Conservation (phyloP, 2,888 invertebrate species). For the Morinoia aosen region DNA sequence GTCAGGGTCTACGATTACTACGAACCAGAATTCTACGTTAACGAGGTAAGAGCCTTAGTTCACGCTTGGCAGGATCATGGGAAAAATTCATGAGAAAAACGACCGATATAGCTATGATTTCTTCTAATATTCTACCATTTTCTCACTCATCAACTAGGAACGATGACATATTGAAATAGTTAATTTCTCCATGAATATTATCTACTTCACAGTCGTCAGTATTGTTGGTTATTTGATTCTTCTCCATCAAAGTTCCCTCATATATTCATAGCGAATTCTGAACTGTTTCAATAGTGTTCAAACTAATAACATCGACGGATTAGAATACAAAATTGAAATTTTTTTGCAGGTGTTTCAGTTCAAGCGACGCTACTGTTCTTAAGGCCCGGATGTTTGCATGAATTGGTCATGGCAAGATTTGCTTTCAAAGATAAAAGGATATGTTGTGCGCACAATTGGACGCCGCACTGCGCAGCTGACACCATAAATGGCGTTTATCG, state of each 20-base stretch:
- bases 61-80: neutral
- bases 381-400: neutral
- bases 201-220: neutral
- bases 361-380: neutral
- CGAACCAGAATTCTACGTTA: conserved; percentile 52
- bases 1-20: conserved; percentile 68
- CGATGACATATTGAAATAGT: neutral
- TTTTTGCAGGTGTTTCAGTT: neutral
- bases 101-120: neutral
- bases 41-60: neutral
- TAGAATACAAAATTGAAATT: neutral
- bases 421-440: neutral
- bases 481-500: too few relatives aligned
- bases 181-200: neutral
- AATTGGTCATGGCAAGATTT: neutral
- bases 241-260: neutral
- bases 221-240: neutral
- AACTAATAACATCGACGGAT: neutral
- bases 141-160: neutral
- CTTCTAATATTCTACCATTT: neutral
- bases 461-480: too few relatives aligned
- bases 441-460: neutral
- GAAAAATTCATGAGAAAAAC: neutral
- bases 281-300: neutral
- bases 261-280: neutral